Evolutionary conservation across 2,888 invertebrate genomes (phyloP), one percentile per base, ranked within the genome.

Genomic region (Orthosia cruda): DNA sequence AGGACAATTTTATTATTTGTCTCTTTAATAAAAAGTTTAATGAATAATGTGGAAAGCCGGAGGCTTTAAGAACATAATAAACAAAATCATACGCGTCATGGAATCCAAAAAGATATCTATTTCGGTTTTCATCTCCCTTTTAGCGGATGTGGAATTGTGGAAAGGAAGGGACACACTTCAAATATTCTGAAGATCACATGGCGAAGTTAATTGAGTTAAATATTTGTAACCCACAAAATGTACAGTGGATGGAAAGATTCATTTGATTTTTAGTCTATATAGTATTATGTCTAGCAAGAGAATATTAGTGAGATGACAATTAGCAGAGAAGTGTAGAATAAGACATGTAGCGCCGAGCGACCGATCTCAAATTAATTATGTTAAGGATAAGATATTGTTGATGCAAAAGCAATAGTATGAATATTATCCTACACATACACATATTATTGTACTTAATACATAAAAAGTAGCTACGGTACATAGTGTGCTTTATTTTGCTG

Each of bases 201-300:
- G 83, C 72, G 71, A 77, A 82, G 76, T 78, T 87, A 87, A 86
- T 85, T 78, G 81, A 82, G 74, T 83, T 65, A 71, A 74, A 70
- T 81, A 72, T 80, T 84, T 86, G 76, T 65, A 57, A 66, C 69
- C 61, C 50, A 54, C 50, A 59, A 74, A 55, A 58, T 23, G 50
- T 67, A 63, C 49, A 54, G 58, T 40, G 16, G 52, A 1, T n/a
- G 20, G 57, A 76, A 66, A 12, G 52, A 71, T 66, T 57, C 4
- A 58, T 71, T 72, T n/a, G 18, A 47, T 66, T 61, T 20, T 40
- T 9, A 40, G 40, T 40, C 40, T 40, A 9, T 32, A 40, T 40
- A 40, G 9, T 40, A 40, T 40, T 40, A 40, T n/a, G 32, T 32
- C 32, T 32, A 32, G 32, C 32, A 40, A 40, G 40, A 40, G 9